Evolutionary conservation across 2,888 invertebrate species (phyloP).

Genomic region (Cylloceria caligata): DNA sequence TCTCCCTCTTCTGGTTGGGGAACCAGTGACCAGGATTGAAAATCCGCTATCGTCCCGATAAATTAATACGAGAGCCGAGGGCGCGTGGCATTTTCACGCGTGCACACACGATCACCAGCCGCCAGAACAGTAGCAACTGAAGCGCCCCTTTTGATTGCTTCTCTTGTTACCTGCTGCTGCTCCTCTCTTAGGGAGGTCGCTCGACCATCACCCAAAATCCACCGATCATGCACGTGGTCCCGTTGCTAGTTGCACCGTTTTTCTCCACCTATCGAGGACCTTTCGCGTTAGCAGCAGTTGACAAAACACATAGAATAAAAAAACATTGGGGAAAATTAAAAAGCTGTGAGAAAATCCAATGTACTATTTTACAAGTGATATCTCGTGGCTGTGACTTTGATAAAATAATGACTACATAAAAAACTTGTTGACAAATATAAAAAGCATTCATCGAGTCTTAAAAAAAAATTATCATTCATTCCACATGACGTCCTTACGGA

Average conservation of each 20-base stretch:
- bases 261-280: background rate
- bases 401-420: background rate
- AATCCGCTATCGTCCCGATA: constrained; percentile 73
- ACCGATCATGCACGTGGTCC: constrained; percentile 2
- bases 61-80: constrained; percentile 72
- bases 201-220: constrained; percentile 11
- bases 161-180: constrained; percentile 67
- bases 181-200: background rate
- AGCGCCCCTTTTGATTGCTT: constrained; percentile 63
- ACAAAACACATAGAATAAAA: too few relatives aligned
- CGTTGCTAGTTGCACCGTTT: background rate
- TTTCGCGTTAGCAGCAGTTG: background rate
- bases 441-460: too few relatives aligned
- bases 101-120: constrained; percentile 30
- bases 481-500: too few relatives aligned
- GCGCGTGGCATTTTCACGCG: constrained; percentile 58
- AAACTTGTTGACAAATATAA: too few relatives aligned
- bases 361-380: background rate
- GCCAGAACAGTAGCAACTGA: background rate
- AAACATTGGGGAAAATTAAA: background rate
- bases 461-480: too few relatives aligned
- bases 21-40: constrained; percentile 69
- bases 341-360: background rate
- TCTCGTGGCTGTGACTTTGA: background rate
- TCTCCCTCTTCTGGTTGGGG: constrained; percentile 51